phyloP scores from a whole-genome alignment of 2,113 vertebrate genomes.

The Ptilonorhynchus violaceus region DNA sequence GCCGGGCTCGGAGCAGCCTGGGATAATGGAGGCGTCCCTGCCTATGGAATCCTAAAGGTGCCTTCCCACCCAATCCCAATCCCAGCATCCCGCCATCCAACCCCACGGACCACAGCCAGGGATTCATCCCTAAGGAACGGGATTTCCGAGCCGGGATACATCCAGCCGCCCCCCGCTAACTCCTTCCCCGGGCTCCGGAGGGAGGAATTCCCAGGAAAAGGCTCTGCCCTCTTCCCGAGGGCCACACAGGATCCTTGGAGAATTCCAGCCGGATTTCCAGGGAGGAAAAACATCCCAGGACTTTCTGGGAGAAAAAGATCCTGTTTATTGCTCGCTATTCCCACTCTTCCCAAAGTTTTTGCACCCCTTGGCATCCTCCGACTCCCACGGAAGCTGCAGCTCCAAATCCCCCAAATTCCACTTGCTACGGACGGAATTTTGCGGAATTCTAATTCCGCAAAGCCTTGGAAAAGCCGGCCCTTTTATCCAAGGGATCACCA shows the following conservation, averaged over 20 bases:
- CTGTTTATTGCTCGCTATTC: background rate
- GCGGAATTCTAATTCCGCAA: background rate
- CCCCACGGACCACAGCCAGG: background rate
- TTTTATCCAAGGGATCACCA: accelerated
- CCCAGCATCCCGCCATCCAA: background rate
- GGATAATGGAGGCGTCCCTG: background rate
- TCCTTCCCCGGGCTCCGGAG: background rate
- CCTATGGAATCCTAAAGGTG: background rate
- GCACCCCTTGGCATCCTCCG: background rate
- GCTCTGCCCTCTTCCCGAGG: background rate
- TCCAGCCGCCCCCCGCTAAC: background rate
- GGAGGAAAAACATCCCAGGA: background rate
- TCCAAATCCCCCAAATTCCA: background rate
- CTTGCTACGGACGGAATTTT: too few species aligned
- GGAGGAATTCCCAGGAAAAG: background rate
- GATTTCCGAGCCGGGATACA: background rate
- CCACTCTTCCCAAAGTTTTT: background rate
- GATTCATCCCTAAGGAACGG: background rate
- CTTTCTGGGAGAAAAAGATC: background rate
- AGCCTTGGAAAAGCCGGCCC: background rate
- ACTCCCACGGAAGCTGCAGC: background rate
- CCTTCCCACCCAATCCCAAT: background rate
- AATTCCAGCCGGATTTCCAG: background rate
- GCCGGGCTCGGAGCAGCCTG: background rate
- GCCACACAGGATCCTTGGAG: background rate